Base-by-base conservation (phyloP, 2,888 invertebrate species). In the Diloba caeruleocephala region DNA sequence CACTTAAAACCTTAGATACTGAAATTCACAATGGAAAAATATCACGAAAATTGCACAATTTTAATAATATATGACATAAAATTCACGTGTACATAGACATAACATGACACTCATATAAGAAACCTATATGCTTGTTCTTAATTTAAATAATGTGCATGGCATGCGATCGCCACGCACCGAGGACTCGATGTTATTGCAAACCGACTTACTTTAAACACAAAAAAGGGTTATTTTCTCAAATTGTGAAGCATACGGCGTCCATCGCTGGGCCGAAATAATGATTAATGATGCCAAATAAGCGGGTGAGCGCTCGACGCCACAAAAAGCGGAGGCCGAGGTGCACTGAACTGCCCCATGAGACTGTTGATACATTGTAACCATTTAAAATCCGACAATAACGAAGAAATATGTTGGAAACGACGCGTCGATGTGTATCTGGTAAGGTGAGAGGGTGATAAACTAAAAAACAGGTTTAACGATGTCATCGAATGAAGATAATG, bases 271-370 rank as follows among this genome's bases (percentile, higher is more conserved):
- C 89, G 84, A 91, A 92, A 92, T 92, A 90, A 93, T 94, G 94
- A 94, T 94, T 93, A 91, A 94, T 94, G 94, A 88, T 90, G 78
- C 84, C 85, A 94, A 94, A 94, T 94, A 93, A 94, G 92, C 93
- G 93, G 94, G 90, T 93, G 88, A 84, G 86, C 76, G 78, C 77
- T 71, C 74, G 79, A 75, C 74, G 78, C 74, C 68, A 86, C 80
- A 90, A 90, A 91, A 92, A 91, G 78, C 71, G 71, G 59, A 79
- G 76, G 72, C 60, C 74, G 74, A 75, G 78, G 86, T 87, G 90
- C 91, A 88, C 67, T 89, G 87, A 86, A 88, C 89, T 76, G 81
- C 60, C 64, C 51, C 56, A 55, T 58, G 74, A 73, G 56, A 58
- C 54, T 54, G 58, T 70, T 71, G 54, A 64, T 73, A 67, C 73